Percentiles rank a stretch among this genome's conserved stretches.
Evolutionary conservation across 2,113 vertebrate genomes (phyloP).

Genomic region (Promerops cafer): DNA sequence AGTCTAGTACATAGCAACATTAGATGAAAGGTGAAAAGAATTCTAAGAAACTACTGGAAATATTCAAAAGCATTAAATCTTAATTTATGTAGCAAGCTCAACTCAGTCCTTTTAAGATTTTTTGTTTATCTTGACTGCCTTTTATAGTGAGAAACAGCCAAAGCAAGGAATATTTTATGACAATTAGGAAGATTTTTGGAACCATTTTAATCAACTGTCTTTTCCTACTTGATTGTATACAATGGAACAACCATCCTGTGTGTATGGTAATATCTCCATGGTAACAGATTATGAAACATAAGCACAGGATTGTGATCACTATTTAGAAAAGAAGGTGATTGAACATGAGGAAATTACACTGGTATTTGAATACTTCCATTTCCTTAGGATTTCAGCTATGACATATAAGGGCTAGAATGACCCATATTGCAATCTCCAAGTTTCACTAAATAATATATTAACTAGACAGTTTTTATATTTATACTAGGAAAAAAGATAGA

Average conservation of each 20-base stretch:
- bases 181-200: neutral
- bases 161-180: neutral
- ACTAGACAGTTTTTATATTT: neutral
- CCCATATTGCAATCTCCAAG: neutral
- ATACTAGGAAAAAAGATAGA: neutral
- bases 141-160: neutral
- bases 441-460: neutral
- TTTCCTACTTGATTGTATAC: conserved; percentile 17
- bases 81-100: neutral
- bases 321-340: conserved; percentile 24
- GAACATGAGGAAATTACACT: conserved; percentile 30
- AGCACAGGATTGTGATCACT: conserved; percentile 55
- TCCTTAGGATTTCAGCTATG: neutral
- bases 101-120: neutral
- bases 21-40: neutral
- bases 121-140: neutral
- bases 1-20: neutral
- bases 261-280: conserved; percentile 57
- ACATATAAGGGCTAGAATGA: neutral
- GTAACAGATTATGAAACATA: conserved; percentile 67
- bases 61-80: neutral
- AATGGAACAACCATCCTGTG: conserved; percentile 14
- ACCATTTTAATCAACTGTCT: conserved; percentile 51
- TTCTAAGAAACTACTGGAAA: neutral
- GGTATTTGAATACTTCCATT: neutral